Percentiles rank a stretch among this genome's conserved stretches.
These are phyloP conservation scores for Hirtodrosophila alboralis DNA, from an alignment of 2,888 invertebrate species.

Conservation along the genomic window DNA sequence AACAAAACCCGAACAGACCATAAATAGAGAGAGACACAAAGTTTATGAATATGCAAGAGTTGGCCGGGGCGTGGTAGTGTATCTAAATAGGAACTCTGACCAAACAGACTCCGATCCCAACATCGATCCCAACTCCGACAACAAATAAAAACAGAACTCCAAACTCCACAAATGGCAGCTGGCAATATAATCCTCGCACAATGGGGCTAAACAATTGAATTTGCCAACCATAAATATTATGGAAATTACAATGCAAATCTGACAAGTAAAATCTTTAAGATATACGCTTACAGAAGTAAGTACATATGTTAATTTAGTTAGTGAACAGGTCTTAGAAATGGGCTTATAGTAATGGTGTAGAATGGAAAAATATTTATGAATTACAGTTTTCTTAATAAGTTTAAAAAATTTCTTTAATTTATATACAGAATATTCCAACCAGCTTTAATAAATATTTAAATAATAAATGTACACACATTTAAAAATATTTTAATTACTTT, in stretches of 20 bases:
- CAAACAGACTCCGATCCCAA: conserved; percentile 16
- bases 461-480: too few species aligned
- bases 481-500: too few species aligned
- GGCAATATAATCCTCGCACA: conserved; percentile 45
- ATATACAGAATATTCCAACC: too few species aligned
- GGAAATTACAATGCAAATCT: background rate
- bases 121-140: conserved; percentile 3
- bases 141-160: too few species aligned
- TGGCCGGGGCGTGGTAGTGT: conserved; percentile 54
- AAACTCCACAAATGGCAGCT: conserved; percentile 33
- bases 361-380: too few species aligned
- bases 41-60: conserved; percentile 76
- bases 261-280: background rate
- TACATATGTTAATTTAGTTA: too few species aligned
- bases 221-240: conserved; percentile 4
- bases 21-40: conserved; percentile 55
- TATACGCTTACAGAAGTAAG: background rate
- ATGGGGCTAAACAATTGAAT: conserved; percentile 25
- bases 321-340: too few species aligned
- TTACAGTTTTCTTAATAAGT: too few species aligned
- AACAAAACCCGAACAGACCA: conserved; percentile 56
- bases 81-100: conserved; percentile 52
- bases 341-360: too few species aligned
- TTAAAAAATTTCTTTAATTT: too few species aligned
- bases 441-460: too few species aligned